phyloP scores from a whole-genome alignment of 2,113 vertebrate species.

The Myotis lucifugus region DNA sequence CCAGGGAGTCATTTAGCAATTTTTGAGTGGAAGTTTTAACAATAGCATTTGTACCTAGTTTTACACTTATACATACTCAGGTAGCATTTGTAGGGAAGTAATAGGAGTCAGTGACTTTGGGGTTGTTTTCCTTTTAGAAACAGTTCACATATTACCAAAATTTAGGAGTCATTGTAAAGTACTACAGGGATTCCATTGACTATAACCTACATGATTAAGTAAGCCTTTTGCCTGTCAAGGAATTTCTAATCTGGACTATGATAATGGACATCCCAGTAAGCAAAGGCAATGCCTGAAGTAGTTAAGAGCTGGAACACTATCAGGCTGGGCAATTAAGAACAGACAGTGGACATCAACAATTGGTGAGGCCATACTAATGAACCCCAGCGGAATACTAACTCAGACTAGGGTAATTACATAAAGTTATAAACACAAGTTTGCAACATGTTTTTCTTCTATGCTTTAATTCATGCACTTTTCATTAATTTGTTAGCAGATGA shows the following conservation, averaged over 20 bases:
- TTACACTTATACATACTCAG: background rate
- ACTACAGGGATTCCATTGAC: background rate
- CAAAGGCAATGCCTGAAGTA: background rate
- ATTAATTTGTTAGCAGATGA: background rate
- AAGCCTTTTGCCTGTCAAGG: background rate
- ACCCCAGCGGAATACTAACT: background rate
- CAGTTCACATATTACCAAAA: background rate
- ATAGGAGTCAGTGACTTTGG: background rate
- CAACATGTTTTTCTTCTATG: background rate
- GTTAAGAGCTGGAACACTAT: background rate
- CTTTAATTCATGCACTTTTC: background rate
- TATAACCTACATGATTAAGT: background rate
- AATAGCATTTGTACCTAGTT: background rate
- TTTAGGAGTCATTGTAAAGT: background rate
- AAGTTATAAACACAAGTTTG: background rate
- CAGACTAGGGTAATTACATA: background rate
- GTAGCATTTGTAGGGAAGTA: background rate
- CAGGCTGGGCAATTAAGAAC: background rate
- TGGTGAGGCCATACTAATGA: background rate
- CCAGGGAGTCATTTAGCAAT: background rate
- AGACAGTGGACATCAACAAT: no score
- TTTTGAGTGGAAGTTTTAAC: background rate
- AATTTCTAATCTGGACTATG: background rate
- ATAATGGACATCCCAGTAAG: background rate
- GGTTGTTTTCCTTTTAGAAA: background rate